Base-by-base conservation (phyloP, 2,888 invertebrate species). In the Onchidella celtica region DNA sequence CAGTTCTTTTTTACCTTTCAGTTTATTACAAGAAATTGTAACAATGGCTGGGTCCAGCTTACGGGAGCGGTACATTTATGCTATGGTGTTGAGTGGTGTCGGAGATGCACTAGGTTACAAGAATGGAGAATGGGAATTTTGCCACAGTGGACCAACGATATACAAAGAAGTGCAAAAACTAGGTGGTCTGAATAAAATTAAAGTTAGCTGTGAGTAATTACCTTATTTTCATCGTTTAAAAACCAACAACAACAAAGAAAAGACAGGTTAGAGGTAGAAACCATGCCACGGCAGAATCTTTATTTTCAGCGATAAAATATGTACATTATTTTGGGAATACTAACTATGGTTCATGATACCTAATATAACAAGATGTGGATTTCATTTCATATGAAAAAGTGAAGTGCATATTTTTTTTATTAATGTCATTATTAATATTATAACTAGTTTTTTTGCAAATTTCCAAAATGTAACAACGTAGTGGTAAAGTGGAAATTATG, bases 81-180 rank as follows among this genome's bases (percentile, higher is more conserved):
- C 90, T 2, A 92, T 93, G 92, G 88, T 92, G 1, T 84, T 93
- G 14, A 88, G 90, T 84, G 93, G 92, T 17, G 90, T 88, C 3
- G 92, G 93, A 2, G 93, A 93, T 87, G 92, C 92, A 0, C 72
- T 93, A 72, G 93, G 92, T 0, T 93, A 90, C 85, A 89, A 89
- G 38, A 88, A 89, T 82, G 92, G 91, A n/a, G 66, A 79, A 3
- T 93, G 91, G 91, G 92, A 93, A 78, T 92, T 92, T 81, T 89
- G 89, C 82, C 76, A 83, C 24, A 85, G 83, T 11, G 92, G 92
- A 0, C 63, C 65, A 38, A 27, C n/a, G 2, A 92, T 93, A 70
- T 91, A 90, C 79, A 61, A 88, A n/a, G 89, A 91, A 69, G 66
- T 91, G 0, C 27, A 87, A 32, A 32, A 84, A 38, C 79, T 92